Evolutionary conservation across 2,888 invertebrate species (phyloP).

Genomic region (Ommatoiulus sabulosus): DNA sequence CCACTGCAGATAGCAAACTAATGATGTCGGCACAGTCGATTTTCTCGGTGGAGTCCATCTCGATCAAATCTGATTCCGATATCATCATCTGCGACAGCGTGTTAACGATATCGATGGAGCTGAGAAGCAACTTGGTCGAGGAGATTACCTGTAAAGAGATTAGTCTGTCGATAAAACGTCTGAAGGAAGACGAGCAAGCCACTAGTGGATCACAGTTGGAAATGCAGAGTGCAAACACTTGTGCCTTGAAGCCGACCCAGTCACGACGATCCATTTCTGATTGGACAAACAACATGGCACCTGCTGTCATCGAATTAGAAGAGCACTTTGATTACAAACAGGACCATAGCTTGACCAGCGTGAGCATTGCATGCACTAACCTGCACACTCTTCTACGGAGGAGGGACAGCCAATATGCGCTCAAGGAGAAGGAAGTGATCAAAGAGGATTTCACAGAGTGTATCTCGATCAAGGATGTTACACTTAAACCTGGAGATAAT

Average conservation of each 20-base stretch:
- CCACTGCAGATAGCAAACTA: not conserved
- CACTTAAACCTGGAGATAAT: conserved; percentile 69
- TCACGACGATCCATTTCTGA: not conserved
- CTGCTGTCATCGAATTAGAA: conserved; percentile 69
- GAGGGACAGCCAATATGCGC: conserved; percentile 72
- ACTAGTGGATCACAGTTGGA: conserved; percentile 57
- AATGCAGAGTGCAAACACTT: not conserved
- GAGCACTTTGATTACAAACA: conserved; percentile 83
- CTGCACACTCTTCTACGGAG: conserved; percentile 69
- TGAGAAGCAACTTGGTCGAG: conserved; percentile 53
- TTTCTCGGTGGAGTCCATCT: conserved; percentile 50
- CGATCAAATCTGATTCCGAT: conserved; percentile 50
- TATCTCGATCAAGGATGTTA: conserved; percentile 69
- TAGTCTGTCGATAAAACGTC: not conserved
- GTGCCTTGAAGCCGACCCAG: not conserved
- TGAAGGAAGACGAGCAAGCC: conserved; percentile 67
- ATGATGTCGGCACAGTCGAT: conserved; percentile 51
- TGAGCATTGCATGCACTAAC: conserved; percentile 79
- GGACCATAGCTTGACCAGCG: conserved; percentile 81
- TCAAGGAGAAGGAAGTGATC: conserved; percentile 76
- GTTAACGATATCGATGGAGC: not conserved
- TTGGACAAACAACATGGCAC: conserved; percentile 9
- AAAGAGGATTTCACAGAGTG: conserved; percentile 77
- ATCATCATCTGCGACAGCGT: conserved; percentile 54
- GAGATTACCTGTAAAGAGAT: conserved; percentile 48